Conservation (phyloP, 2,888 invertebrate genomes). For the Mactromeris polynyma region DNA sequence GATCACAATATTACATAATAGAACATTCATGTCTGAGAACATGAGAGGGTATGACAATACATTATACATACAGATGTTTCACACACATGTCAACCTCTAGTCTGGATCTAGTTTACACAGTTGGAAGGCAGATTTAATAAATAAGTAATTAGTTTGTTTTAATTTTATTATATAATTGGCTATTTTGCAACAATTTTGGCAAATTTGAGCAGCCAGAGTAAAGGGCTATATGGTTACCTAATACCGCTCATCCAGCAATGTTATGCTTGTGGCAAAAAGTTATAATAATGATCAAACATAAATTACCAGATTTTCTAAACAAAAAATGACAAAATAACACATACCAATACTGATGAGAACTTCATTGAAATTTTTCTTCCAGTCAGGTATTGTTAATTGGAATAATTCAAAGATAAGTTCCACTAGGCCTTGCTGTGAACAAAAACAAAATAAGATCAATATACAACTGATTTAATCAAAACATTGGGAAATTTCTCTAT, state of each 20-base stretch:
- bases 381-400: slow-evolving; percentile 94
- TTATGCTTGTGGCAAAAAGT: no score
- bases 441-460: neutral
- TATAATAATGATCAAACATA: no score
- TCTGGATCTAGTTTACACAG: no score
- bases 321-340: slow-evolving; percentile 29
- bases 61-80: neutral
- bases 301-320: no score
- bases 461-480: no score
- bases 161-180: no score
- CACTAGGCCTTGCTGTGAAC: slow-evolving; percentile 94
- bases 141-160: neutral
- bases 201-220: no score
- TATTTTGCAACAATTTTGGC: no score
- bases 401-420: slow-evolving; percentile 96
- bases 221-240: no score
- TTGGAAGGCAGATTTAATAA: neutral
- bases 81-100: neutral
- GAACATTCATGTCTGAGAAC: neutral
- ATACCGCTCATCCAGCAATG: no score
- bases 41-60: neutral
- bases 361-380: slow-evolving; percentile 96
- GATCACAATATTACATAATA: neutral
- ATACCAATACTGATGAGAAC: slow-evolving; percentile 93
- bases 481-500: no score